Conservation (phyloP, 2,797 vertebrate species). For the Pipistrellus kuhlii region DNA sequence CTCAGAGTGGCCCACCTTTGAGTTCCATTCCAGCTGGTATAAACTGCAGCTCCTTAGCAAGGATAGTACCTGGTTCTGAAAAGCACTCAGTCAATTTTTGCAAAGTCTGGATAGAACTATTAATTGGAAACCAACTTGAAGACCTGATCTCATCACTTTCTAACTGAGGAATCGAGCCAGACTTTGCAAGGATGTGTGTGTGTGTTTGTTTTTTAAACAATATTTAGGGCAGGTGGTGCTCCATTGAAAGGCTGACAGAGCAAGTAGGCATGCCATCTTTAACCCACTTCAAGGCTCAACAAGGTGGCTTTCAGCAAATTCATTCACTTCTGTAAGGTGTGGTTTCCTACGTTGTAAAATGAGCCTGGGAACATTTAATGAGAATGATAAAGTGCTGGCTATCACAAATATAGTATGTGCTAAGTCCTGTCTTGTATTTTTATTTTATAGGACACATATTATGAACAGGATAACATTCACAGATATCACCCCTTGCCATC, state of each 20-base stretch:
- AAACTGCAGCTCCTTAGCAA: background rate
- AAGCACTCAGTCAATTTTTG: background rate
- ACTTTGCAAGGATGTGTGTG: background rate
- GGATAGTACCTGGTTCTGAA: background rate
- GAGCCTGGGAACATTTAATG: background rate
- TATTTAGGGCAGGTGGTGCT: background rate
- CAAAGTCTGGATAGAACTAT: background rate
- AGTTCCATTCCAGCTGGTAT: background rate
- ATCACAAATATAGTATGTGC: background rate
- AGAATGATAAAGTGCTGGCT: background rate
- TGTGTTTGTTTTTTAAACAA: background rate
- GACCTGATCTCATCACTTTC: background rate
- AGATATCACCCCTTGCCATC: background rate
- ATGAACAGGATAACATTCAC: background rate
- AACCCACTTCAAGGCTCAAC: background rate
- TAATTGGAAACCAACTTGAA: background rate
- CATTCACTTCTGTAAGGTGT: background rate
- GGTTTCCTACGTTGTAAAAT: background rate
- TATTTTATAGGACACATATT: background rate
- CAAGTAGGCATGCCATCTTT: accelerated
- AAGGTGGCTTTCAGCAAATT: background rate
- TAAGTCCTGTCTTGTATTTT: background rate
- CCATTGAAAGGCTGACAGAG: background rate
- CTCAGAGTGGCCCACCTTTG: background rate
- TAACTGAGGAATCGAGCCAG: background rate